These are phyloP conservation scores for Melieria crassipennis DNA, from an alignment of 2,888 invertebrate genomes.

Conservation along the genomic window DNA sequence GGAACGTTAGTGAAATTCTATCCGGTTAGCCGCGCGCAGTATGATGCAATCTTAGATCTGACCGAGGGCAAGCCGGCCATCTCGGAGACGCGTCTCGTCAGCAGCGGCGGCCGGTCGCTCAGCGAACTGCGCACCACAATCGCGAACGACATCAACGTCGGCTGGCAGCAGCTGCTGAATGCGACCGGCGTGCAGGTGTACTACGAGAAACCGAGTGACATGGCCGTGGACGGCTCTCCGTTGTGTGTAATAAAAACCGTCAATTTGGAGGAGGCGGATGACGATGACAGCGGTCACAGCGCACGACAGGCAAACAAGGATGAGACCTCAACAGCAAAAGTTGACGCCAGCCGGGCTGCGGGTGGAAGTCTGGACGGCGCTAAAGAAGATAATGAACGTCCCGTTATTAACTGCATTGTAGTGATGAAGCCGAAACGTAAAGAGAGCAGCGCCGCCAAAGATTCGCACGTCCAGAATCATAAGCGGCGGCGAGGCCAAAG, in stretches of 20 bases:
- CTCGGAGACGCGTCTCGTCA: conserved; percentile 50
- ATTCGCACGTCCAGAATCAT: too few species aligned
- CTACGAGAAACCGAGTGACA: neutral
- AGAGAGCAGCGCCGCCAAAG: too few species aligned
- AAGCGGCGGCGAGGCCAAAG: too few species aligned
- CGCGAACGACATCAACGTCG: too few species aligned
- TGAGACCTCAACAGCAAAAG: too few species aligned
- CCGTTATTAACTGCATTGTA: too few species aligned
- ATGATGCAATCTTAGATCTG: conserved; percentile 49
- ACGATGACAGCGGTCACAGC: too few species aligned
- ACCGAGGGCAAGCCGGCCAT: conserved; percentile 46
- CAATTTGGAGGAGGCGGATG: neutral
- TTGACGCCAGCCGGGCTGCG: too few species aligned
- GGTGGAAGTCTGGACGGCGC: too few species aligned
- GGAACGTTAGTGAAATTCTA: conserved; percentile 46
- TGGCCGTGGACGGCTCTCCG: neutral
- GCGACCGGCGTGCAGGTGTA: neutral
- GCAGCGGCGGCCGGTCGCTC: conserved; percentile 49
- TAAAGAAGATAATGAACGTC: too few species aligned
- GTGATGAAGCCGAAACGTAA: too few species aligned
- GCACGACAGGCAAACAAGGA: too few species aligned
- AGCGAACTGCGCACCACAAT: conserved; percentile 36
- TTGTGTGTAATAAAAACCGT: neutral
- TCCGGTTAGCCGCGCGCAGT: conserved; percentile 49
- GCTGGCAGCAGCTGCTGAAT: neutral